These are phyloP conservation scores for Microplitis deprimator DNA, from an alignment of 2,888 invertebrate genomes.

Conservation along the genomic window DNA sequence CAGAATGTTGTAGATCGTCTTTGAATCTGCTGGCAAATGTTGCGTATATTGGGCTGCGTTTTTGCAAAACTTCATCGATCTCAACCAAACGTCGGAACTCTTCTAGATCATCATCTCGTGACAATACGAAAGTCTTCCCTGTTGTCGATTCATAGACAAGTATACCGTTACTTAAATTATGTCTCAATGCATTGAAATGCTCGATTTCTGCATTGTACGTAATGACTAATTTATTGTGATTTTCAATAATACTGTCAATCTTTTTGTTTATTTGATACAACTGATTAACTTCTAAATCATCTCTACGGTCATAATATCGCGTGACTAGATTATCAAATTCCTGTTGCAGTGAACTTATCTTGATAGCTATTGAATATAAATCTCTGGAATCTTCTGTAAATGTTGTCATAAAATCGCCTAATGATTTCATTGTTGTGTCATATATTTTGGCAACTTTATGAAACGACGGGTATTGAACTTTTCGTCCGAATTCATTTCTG, in stretches of 20 bases:
- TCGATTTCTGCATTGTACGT: background rate
- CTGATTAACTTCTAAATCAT: background rate
- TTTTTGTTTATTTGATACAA: background rate
- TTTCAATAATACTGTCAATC: background rate
- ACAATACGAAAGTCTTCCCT: background rate
- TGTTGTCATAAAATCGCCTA: too few species aligned
- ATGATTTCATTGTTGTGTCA: background rate
- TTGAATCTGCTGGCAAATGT: background rate
- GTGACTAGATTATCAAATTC: background rate
- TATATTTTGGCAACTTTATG: background rate
- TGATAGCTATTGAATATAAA: background rate
- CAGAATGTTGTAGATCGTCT: background rate
- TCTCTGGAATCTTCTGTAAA: background rate
- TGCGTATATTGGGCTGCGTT: background rate
- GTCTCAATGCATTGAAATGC: background rate
- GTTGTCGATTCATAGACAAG: background rate
- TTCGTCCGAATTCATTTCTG: too few species aligned
- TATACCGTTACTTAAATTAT: background rate
- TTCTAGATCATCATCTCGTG: background rate
- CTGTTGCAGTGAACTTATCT: background rate
- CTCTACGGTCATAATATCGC: background rate
- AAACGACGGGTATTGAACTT: background rate
- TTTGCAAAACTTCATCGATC: background rate
- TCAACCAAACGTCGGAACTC: background rate
- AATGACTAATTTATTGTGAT: background rate